These are phyloP conservation scores for Malurus melanocephalus DNA, from an alignment of 2,113 vertebrate species.

Conservation along the genomic window DNA sequence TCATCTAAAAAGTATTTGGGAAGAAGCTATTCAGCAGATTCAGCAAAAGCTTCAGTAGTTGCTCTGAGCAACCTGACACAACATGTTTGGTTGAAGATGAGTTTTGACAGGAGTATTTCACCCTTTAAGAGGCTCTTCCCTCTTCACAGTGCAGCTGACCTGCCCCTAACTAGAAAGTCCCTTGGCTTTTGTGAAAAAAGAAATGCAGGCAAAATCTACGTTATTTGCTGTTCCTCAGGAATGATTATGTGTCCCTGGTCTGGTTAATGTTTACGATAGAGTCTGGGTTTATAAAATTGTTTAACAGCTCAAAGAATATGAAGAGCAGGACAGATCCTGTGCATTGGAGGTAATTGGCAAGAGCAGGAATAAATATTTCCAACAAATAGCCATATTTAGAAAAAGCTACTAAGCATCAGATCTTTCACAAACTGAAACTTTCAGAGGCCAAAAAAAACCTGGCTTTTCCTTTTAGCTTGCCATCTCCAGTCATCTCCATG, in stretches of 20 bases:
- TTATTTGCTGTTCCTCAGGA: neutral
- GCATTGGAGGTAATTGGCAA: neutral
- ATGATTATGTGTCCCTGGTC: neutral
- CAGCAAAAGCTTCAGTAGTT: constrained; percentile 23
- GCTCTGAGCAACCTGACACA: neutral
- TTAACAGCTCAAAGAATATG: neutral
- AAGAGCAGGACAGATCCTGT: neutral
- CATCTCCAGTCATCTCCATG: neutral
- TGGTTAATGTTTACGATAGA: constrained; percentile 1
- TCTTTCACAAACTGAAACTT: neutral
- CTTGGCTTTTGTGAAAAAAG: neutral
- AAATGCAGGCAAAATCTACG: neutral
- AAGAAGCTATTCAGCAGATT: neutral
- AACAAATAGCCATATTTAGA: neutral
- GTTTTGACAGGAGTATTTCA: neutral
- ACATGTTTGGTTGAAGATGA: neutral
- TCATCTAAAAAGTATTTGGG: neutral
- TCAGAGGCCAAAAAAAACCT: neutral
- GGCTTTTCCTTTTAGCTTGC: neutral
- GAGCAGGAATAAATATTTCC: neutral
- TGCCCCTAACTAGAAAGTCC: neutral
- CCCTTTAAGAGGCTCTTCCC: neutral
- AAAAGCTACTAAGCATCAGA: neutral
- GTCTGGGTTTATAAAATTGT: neutral
- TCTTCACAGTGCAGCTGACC: neutral